Base-by-base conservation (phyloP, 2,888 invertebrate genomes). In the Scaptomyza polygonia region DNA sequence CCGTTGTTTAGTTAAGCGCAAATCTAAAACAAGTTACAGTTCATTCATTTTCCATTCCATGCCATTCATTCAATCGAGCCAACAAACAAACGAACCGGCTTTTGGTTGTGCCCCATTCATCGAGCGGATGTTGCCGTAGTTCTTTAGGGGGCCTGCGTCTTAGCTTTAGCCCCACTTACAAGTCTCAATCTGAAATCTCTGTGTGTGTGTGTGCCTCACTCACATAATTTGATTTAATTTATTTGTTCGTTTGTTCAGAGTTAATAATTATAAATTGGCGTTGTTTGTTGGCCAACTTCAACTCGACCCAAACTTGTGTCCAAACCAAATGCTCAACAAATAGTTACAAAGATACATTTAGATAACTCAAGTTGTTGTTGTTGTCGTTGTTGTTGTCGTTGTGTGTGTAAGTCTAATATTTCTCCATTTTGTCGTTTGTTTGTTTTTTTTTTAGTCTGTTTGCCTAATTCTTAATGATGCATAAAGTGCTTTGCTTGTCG, bases 11-110 rank as follows among this genome's bases (percentile, higher is more conserved):
- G 78, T 66, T 77, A 70, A 77, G 58, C 67, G 86, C 77, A 77
- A 84, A 83, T 77, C 78, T 86, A 84, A 88, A 86, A 86, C 88
- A 84, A 88, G 88, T 83, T 83, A 83, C 88, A 83, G 83, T 83
- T 83, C 83, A 83, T 83, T 83, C 83, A 83, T 86, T 85, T 85
- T 69, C 70, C 67, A 79, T 68, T 61, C 49, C 84, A 77, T 77
- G 78, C 64, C 83, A n/a, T 65, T 71, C 72, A 77, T 59, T 71
- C 71, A 66, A 66, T 75, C 71, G 61, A 61, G 49, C 74, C 34
- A 34, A n/a, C 14, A 12, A 14, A 36, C n/a, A 9, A 55, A 52
- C 45, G 57, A 71, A 77, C 77, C 77, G 64, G 77, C 75, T 71
- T 67, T 64, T 43, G 66, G 63, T 45, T 43, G 57, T 45, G 43